These are phyloP conservation scores for Psittacula cyanocephala DNA, from an alignment of 2,113 vertebrate genomes.

Conservation along the genomic window DNA sequence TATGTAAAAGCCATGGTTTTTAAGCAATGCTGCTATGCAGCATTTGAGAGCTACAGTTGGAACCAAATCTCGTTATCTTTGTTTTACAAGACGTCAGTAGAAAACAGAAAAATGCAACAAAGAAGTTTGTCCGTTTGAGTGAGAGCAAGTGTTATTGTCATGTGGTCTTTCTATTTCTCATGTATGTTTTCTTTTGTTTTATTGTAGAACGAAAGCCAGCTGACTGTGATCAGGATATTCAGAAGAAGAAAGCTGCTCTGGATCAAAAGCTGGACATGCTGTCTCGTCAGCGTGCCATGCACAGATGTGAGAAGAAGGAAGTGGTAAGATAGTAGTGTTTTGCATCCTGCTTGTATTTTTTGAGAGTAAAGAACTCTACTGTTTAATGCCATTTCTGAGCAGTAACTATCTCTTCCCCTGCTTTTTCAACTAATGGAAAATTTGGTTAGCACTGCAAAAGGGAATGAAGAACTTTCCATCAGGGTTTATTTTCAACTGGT, in stretches of 20 bases:
- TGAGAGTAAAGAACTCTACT: background rate
- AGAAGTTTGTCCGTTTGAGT: background rate
- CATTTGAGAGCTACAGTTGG: background rate
- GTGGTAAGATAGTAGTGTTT: constrained; percentile 22
- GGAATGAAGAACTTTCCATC: background rate
- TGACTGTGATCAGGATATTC: constrained; percentile 67
- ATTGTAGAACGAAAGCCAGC: constrained; percentile 70
- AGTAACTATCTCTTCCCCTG: background rate
- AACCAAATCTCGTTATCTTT: background rate
- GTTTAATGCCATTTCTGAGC: background rate
- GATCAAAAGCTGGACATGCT: constrained; percentile 77
- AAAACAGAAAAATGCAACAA: background rate
- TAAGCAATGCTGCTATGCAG: background rate
- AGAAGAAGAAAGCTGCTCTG: constrained; percentile 73
- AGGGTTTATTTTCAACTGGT: background rate
- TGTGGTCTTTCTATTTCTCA: background rate
- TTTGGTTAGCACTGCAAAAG: background rate
- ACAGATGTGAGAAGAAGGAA: constrained; percentile 58
- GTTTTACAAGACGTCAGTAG: background rate
- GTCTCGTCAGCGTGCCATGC: constrained; percentile 75
- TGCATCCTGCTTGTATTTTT: background rate
- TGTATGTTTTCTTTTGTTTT: background rate
- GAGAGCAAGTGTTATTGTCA: background rate
- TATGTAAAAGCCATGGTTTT: background rate
- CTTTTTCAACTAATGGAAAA: background rate